Evolutionary conservation across 2,888 invertebrate species (phyloP).

Genomic region (Hetaerina titia): DNA sequence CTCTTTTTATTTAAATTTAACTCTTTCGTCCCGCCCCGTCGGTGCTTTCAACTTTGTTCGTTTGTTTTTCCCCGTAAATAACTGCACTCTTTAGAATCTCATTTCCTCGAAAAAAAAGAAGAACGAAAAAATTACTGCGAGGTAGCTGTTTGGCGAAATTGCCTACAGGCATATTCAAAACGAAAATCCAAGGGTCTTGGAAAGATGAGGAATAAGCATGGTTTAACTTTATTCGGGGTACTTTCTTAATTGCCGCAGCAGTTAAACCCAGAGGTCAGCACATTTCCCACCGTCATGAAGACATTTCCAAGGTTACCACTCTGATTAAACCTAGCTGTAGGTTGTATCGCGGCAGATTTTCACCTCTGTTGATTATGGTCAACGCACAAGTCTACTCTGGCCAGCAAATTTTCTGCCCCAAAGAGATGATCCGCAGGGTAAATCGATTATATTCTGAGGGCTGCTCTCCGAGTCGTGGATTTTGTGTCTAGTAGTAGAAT

Average conservation of each 20-base stretch:
- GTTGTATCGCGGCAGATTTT: not conserved
- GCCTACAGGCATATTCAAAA: not conserved
- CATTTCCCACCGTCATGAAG: not conserved
- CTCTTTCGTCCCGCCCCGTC: not conserved
- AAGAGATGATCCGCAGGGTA: no score
- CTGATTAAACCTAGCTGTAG: not conserved
- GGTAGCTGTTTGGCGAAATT: not conserved
- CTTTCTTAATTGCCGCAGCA: not conserved
- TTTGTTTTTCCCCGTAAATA: not conserved
- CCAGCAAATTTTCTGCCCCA: no score
- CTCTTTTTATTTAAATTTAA: no score
- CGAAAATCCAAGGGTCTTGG: not conserved
- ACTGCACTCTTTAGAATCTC: not conserved
- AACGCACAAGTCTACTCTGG: not conserved
- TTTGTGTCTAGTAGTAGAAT: no score
- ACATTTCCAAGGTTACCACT: not conserved
- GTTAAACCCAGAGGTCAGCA: conserved; percentile 8
- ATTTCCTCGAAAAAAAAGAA: not conserved
- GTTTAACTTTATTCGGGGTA: not conserved
- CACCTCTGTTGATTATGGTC: not conserved
- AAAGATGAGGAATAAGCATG: not conserved
- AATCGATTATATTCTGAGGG: no score
- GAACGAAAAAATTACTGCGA: not conserved
- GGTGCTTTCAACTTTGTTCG: not conserved
- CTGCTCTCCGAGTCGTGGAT: no score